Evolutionary conservation across 1,140 invertebrate species (phyloP), one percentile per base, ranked within the genome.

Genomic region (Cotesia glomerata): DNA sequence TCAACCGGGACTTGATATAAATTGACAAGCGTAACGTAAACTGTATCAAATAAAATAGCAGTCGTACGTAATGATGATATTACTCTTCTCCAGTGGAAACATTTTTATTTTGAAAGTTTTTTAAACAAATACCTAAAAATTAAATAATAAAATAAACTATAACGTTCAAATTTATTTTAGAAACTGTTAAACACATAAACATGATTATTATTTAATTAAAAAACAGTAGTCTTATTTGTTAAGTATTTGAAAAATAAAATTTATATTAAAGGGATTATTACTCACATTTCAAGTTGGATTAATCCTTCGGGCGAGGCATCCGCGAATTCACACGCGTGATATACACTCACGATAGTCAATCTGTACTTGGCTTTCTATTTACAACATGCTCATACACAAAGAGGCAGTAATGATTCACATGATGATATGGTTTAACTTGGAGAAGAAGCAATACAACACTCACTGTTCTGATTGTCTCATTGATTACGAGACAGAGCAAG

Each of bases 291-390:
- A 66, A 59, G 70, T 72, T 26, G 62, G 32, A 66, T 49, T 35
- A 26, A 64, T 72, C 69, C 61, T 63, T 65, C 51, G 49, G 70
- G 62, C 70, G 70, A 72, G 70, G 70, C 70, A 72, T 72, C 70
- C 32, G 52, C 56, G 14, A 52, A 72, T 72, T 72, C 69, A 65
- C 63, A 72, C 52, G 63, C 70, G 70, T 72, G 70, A 51, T 54
- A 56, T n/a, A 71, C 45, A 71, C 49, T 32, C 18, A 8, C 36
- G 69, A 62, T 36, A 70, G 2, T 52, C 36, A 49, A 63, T 62
- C 49, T 64, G 13, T n/a, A 49, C 61, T 35, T 35, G 36, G 58
- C 69, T 66, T 54, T 66, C 63, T 66, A 72, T 72, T 72, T 72
- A 72, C 70, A 72, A 52, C 45, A 66, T 72, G 49, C 49, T 51